These are phyloP conservation scores for Plectropomus leopardus DNA, from an alignment of 2,113 vertebrate genomes.

Conservation along the genomic window DNA sequence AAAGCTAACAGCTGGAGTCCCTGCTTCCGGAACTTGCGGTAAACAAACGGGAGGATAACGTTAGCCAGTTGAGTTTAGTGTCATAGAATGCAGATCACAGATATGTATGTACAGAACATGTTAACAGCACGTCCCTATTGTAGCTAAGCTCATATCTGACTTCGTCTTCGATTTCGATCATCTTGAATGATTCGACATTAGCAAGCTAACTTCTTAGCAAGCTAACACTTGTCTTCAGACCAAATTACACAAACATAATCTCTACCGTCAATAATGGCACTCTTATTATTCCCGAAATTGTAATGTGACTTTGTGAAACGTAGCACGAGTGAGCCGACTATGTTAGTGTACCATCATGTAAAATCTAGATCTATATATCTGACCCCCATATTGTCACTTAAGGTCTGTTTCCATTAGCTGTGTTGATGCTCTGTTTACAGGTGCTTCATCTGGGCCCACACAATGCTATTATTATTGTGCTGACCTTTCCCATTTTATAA, in stretches of 20 bases:
- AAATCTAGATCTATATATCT: too few species aligned
- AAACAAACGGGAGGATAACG: not conserved
- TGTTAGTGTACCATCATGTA: too few species aligned
- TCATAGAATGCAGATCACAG: rapidly evolving
- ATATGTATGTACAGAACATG: not conserved
- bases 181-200: not conserved
- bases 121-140: not conserved
- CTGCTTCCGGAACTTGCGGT: not conserved
- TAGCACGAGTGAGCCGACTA: not conserved
- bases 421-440: not conserved
- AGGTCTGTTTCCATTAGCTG: not conserved
- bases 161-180: not conserved
- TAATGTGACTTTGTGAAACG: not conserved
- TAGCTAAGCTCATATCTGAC: not conserved
- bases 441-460: not conserved
- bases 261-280: not conserved
- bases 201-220: not conserved
- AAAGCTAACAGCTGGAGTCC: constrained; percentile 51
- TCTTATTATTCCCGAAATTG: too few species aligned
- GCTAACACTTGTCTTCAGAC: not conserved
- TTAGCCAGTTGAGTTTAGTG: not conserved
- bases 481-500: not conserved
- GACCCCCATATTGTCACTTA: too few species aligned
- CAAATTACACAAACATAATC: not conserved
- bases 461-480: too few species aligned